phyloP scores from a whole-genome alignment of 2,113 vertebrate species.

The Trichomycterus rosablanca region DNA sequence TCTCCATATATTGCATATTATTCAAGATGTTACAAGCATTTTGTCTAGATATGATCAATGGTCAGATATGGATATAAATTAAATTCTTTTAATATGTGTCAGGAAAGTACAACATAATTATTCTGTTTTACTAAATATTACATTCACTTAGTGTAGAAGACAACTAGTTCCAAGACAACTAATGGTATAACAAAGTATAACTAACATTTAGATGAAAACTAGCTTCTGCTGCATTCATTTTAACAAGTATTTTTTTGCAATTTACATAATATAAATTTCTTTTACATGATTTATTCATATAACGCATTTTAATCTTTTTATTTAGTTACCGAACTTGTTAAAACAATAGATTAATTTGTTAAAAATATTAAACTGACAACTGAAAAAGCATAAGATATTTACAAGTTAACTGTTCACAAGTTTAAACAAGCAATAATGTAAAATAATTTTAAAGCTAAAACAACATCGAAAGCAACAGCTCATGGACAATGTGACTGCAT shows the following conservation, averaged over 20 bases:
- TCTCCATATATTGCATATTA: too few relatives aligned
- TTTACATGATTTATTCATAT: not conserved
- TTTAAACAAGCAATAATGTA: constrained; percentile 3
- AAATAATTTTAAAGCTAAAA: constrained; percentile 11
- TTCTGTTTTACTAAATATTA: too few relatives aligned
- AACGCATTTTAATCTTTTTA: not conserved
- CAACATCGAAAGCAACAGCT: not conserved
- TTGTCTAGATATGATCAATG: too few relatives aligned
- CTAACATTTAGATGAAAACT: constrained; percentile 23
- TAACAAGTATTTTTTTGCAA: constrained; percentile 30
- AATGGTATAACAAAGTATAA: too few relatives aligned
- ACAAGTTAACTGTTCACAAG: constrained; percentile 19
- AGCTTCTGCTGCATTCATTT: constrained; percentile 18
- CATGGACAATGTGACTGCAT: constrained; percentile 35
- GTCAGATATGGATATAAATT: too few relatives aligned
- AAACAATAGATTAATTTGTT: too few relatives aligned
- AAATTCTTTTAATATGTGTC: too few relatives aligned
- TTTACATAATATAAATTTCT: constrained; percentile 17
- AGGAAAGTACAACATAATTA: too few relatives aligned
- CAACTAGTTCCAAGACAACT: too few relatives aligned
- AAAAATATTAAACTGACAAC: constrained; percentile 10
- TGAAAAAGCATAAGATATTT: too few relatives aligned
- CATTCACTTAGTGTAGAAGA: too few relatives aligned
- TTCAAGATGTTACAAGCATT: too few relatives aligned
- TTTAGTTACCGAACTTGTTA: not conserved